phyloP scores from a whole-genome alignment of 2,888 invertebrate genomes.

The Stenotaenia linearis region DNA sequence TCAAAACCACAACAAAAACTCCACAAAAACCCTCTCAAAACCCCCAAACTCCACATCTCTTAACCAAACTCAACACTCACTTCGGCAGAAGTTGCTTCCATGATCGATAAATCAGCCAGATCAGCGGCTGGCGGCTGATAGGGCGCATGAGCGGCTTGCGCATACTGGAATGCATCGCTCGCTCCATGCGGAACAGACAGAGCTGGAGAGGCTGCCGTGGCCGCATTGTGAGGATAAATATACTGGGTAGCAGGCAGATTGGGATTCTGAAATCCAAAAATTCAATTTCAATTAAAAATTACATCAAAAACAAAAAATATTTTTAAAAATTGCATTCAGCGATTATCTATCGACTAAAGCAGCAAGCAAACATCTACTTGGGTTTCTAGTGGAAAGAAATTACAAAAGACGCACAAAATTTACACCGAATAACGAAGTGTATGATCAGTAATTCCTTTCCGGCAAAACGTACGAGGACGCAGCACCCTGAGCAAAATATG shows the following conservation, averaged over 20 bases:
- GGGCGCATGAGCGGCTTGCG: slow-evolving; percentile 26
- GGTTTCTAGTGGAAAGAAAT: neutral
- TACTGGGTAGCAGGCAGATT: slow-evolving; percentile 24
- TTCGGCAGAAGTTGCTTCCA: slow-evolving; percentile 34
- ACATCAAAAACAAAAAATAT: neutral
- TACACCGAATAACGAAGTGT: neutral
- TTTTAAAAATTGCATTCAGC: neutral
- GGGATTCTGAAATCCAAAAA: slow-evolving; percentile 1
- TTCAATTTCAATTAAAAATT: neutral
- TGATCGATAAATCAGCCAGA: slow-evolving; percentile 30
- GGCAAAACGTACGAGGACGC: slow-evolving; percentile 35
- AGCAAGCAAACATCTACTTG: neutral
- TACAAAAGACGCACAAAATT: neutral
- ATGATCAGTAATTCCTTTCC: slow-evolving; percentile 36
- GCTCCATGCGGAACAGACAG: slow-evolving; percentile 20
- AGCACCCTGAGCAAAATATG: slow-evolving; percentile 15
- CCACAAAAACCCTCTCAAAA: too few relatives aligned
- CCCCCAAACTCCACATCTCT: too few relatives aligned
- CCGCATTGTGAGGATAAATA: slow-evolving; percentile 30
- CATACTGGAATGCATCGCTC: slow-evolving; percentile 17
- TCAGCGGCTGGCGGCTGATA: slow-evolving; percentile 32
- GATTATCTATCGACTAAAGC: neutral
- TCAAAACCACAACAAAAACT: too few relatives aligned
- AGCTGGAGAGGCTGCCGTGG: slow-evolving; percentile 30
- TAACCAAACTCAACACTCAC: too few relatives aligned